Evolutionary conservation across 2,888 invertebrate species (phyloP), one percentile per base, ranked within the genome.

Genomic region (Steinernema carpocapsae): DNA sequence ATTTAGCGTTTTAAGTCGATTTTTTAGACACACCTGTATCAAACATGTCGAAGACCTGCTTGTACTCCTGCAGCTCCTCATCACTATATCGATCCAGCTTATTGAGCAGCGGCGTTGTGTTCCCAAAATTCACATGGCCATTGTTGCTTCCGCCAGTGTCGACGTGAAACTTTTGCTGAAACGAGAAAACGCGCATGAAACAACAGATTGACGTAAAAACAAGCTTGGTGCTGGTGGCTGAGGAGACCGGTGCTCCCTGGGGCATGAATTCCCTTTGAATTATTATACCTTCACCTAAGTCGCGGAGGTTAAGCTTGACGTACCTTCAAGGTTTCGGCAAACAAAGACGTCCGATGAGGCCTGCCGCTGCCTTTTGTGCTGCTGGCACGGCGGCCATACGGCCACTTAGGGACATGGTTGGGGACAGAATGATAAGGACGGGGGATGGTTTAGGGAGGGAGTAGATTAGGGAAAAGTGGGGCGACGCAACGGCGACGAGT

Each of bases 31-130:
- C 22, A 84, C 84, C 83, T 29, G 86, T 79, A 74, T 86, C 86
- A 73, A 86, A 86, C 83, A 87, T 85, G 76, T 86, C 86, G 80
- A 86, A 86, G 48, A 86, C 84, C 76, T 86, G 86, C 59, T 85
- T 79, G 76, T 86, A 86, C 78, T 86, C 86, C 46, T 80, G 82
- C 19, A 86, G 80, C 72, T 86, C 86, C 70, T 85, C 86, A 37
- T 83, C 79, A 12, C 84, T 80, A 76, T 86, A 86, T 56, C 79
- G 79, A 71, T 82, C 78, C 74, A 83, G 51, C 43, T 84, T 78
- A 19, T 75, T 78, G 70, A 81, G 83, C 29, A 80, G 45, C 32
- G 79, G 77, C 32, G 56, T 24, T 26, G 56, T 6, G 26, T 56
- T 22, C 56, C 24, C 56, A 26, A 14, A 56, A 24, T 56, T 56